A percentile compares a stretch with the other conserved stretches of the same genome.
These are phyloP conservation scores for Noctua comes DNA, from an alignment of 2,888 invertebrate species.

Conservation along the genomic window DNA sequence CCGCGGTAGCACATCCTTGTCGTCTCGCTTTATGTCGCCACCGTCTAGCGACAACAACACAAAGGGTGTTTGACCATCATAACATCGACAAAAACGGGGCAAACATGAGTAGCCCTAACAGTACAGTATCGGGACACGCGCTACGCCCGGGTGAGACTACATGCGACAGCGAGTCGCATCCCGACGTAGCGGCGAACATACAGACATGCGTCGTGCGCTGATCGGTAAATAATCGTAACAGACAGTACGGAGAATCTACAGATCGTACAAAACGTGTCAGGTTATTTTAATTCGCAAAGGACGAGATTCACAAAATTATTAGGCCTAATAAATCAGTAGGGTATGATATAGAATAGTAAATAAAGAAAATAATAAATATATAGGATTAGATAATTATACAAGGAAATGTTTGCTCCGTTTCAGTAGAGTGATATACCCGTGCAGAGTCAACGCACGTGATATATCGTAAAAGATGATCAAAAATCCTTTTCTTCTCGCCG, in stretches of 20 bases:
- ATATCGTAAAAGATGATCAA: conserved; percentile 91
- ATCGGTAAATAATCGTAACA: conserved; percentile 40
- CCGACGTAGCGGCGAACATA: conserved; percentile 17
- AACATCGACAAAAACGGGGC: conserved; percentile 88
- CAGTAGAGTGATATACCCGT: conserved; percentile 85
- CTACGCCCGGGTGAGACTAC: conserved; percentile 20
- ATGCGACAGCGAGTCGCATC: conserved; percentile 19
- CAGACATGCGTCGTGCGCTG: conserved; percentile 28
- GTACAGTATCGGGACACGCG: conserved; percentile 27
- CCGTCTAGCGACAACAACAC: conserved; percentile 91
- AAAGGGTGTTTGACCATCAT: conserved; percentile 95
- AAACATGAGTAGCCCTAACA: conserved; percentile 79
- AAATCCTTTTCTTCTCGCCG: conserved; percentile 92
- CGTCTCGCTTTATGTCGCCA: conserved; percentile 93
- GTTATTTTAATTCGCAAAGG: conserved; percentile 26
- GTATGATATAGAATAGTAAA: conserved; percentile 59
- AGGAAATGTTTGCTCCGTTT: conserved; percentile 89
- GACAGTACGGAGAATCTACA: conserved; percentile 37
- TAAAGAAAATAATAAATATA: conserved; percentile 73
- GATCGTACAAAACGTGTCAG: conserved; percentile 41
- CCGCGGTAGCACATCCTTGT: conserved; percentile 99
- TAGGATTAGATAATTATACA: conserved; percentile 66
- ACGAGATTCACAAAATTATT: conserved; percentile 37
- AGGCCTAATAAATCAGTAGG: conserved; percentile 45
- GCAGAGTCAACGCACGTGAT: conserved; percentile 82